Conservation (phyloP, 2,888 invertebrate species). For the Leucania comma region DNA sequence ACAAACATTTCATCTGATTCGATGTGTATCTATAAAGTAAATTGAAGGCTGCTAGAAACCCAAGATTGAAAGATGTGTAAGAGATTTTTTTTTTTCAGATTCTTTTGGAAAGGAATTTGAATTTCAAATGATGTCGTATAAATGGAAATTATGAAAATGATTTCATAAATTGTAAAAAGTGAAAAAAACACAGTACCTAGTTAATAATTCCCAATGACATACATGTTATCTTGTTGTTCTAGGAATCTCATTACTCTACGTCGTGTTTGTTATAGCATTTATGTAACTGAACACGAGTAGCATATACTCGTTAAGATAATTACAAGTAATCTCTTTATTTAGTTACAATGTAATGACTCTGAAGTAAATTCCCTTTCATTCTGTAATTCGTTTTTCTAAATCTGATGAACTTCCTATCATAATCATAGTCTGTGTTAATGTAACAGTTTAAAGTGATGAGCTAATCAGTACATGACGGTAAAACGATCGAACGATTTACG, state of each 20-base stretch:
- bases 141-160: neutral
- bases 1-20: slow-evolving; percentile 26
- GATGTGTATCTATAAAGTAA: slow-evolving; percentile 1
- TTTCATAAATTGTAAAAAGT: neutral
- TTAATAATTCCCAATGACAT: slow-evolving; percentile 12
- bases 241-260: slow-evolving; percentile 43
- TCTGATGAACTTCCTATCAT: too few species aligned
- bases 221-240: slow-evolving; percentile 40
- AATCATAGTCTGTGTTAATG: slow-evolving; percentile 12
- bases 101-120: neutral
- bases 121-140: neutral
- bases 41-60: slow-evolving; percentile 3
- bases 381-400: neutral
- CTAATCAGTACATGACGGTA: slow-evolving; percentile 23
- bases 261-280: slow-evolving; percentile 47
- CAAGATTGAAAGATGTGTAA: slow-evolving; percentile 3
- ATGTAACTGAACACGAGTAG: slow-evolving; percentile 33
- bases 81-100: neutral
- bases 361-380: neutral
- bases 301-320: slow-evolving; percentile 41
- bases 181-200: neutral
- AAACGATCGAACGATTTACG: slow-evolving; percentile 19
- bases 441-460: slow-evolving; percentile 24
- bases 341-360: slow-evolving; percentile 24
- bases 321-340: slow-evolving; percentile 13